Evolutionary conservation across 2,113 vertebrate genomes (phyloP).

Genomic region (Harpagus bidentatus): DNA sequence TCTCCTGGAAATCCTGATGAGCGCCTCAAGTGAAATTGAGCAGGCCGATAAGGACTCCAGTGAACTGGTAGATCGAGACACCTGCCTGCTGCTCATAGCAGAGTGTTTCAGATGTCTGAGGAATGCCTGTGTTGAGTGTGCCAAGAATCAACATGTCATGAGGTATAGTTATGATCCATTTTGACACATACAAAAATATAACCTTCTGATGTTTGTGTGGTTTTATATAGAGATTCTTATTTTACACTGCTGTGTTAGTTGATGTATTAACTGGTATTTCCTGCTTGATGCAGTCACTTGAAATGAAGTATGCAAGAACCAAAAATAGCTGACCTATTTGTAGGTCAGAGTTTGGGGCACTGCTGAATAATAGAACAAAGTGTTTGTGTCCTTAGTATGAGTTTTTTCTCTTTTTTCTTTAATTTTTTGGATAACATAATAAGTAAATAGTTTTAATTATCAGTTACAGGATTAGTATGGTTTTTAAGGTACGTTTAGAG

Average conservation of each 20-base stretch:
- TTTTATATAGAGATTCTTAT: not conserved
- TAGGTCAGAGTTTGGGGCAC: not conserved
- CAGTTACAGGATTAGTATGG: not conserved
- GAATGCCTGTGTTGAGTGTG: constrained; percentile 87
- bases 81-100: constrained; percentile 73
- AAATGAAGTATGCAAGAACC: not conserved
- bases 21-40: constrained; percentile 26
- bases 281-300: not conserved
- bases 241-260: not conserved
- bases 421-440: not conserved
- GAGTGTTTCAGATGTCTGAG: constrained; percentile 93
- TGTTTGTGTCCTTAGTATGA: not conserved
- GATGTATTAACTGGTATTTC: constrained; percentile 2
- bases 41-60: not conserved
- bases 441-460: not conserved
- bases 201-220: not conserved
- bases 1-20: constrained; percentile 65
- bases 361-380: not conserved
- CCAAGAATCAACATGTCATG: constrained; percentile 81
- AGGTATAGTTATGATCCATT: constrained; percentile 72
- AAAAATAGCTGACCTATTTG: not conserved
- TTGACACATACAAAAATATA: not conserved
- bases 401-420: not conserved
- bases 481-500: not conserved
- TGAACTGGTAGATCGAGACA: constrained; percentile 4